A percentile compares a stretch with the other conserved stretches of the same genome.
phyloP scores from a whole-genome alignment of 2,797 vertebrate genomes.

The Antrozous pallidus region DNA sequence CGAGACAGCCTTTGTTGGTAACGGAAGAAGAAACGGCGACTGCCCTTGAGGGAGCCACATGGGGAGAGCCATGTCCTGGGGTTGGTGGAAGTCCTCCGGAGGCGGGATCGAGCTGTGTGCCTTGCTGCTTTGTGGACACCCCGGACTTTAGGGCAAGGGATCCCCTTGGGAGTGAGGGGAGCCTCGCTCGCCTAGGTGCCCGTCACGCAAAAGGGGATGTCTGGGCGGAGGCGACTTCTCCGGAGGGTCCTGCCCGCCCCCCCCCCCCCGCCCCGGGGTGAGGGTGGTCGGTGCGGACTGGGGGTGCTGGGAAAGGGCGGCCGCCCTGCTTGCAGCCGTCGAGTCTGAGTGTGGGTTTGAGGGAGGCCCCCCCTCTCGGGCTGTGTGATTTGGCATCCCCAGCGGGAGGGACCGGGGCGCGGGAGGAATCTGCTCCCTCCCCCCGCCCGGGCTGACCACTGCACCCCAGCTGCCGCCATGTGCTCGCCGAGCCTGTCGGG shows the following conservation, averaged over 20 bases:
- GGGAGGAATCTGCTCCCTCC: neutral
- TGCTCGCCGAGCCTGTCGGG: no score
- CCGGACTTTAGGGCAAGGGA: neutral
- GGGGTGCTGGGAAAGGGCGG: neutral
- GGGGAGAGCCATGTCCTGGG: neutral
- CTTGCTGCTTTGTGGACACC: neutral
- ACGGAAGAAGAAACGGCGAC: neutral
- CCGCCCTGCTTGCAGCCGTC: neutral
- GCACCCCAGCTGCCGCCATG: neutral
- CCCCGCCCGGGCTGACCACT: neutral
- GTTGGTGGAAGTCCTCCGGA: neutral
- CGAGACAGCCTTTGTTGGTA: neutral
- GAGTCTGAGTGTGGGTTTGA: neutral
- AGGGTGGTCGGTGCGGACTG: no score
- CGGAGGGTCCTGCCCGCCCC: neutral
- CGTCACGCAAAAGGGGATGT: neutral
- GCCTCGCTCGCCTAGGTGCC: no score
- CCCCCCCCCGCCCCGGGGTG: rapidly evolving
- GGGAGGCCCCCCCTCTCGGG: neutral
- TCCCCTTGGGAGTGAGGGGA: neutral
- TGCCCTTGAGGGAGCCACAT: neutral
- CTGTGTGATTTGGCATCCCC: neutral
- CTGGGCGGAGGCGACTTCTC: neutral
- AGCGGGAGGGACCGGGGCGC: no score
- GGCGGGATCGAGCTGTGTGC: neutral